Conservation (phyloP, 1,140 invertebrate genomes). For the Orussus abietinus region DNA sequence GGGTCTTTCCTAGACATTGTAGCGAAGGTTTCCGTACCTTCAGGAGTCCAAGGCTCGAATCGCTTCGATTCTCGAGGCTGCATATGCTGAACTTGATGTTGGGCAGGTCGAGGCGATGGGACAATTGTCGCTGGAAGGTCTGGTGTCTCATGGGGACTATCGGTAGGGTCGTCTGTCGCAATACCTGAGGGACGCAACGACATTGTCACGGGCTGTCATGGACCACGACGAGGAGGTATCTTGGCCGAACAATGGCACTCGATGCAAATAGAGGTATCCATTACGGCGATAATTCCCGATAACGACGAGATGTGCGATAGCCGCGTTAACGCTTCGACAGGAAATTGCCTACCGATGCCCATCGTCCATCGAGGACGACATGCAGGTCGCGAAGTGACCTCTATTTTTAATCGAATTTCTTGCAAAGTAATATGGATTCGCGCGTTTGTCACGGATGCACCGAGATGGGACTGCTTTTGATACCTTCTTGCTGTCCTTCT, state of each 20-base stretch:
- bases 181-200: conserved; percentile 55
- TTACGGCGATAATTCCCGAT: too few species aligned
- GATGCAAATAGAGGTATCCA: too few species aligned
- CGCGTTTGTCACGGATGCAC: neutral
- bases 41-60: conserved; percentile 64
- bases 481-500: conserved; percentile 69
- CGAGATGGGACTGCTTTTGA: too few species aligned
- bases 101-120: conserved; percentile 69
- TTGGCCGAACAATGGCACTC: too few species aligned
- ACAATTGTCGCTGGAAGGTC: conserved; percentile 73
- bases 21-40: conserved; percentile 59
- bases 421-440: neutral
- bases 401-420: too few species aligned
- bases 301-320: too few species aligned
- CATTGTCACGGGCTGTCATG: too few species aligned
- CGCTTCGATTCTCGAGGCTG: conserved; percentile 63
- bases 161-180: conserved; percentile 75
- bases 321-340: too few species aligned
- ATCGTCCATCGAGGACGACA: too few species aligned
- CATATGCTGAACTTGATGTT: conserved; percentile 75
- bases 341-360: too few species aligned
- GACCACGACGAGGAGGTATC: too few species aligned
- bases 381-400: too few species aligned
- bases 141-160: conserved; percentile 76
- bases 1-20: neutral